phyloP scores from a whole-genome alignment of 2,888 invertebrate genomes.

The Heliconius hortense region DNA sequence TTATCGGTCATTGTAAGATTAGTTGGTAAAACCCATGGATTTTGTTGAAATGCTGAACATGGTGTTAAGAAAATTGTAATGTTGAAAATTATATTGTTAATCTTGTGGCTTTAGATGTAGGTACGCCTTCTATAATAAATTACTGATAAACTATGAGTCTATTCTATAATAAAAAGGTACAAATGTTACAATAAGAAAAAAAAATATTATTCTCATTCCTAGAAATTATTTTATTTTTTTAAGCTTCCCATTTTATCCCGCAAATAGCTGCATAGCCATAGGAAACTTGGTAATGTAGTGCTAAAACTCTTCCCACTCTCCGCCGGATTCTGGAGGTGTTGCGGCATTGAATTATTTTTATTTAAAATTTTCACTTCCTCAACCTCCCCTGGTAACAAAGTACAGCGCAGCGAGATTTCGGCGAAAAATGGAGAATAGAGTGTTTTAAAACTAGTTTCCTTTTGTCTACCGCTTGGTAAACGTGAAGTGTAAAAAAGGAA shows the following conservation, averaged over 20 bases:
- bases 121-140: no score
- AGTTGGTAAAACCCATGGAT: not conserved
- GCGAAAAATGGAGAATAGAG: not conserved
- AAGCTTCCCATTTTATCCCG: not conserved
- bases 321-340: no score
- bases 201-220: not conserved
- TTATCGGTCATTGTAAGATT: conserved; percentile 24
- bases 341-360: not conserved
- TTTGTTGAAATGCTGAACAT: not conserved
- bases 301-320: not conserved
- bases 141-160: no score
- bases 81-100: no score
- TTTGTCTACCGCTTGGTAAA: not conserved
- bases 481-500: no score
- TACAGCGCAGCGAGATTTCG: not conserved
- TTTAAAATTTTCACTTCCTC: not conserved
- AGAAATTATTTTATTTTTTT: not conserved
- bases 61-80: not conserved
- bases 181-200: not conserved
- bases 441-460: not conserved
- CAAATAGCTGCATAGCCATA: not conserved
- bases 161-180: no score
- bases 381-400: not conserved
- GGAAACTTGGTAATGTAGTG: no score
- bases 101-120: no score